phyloP scores from a whole-genome alignment of 2,113 vertebrate species.

The Anas platyrhynchos region DNA sequence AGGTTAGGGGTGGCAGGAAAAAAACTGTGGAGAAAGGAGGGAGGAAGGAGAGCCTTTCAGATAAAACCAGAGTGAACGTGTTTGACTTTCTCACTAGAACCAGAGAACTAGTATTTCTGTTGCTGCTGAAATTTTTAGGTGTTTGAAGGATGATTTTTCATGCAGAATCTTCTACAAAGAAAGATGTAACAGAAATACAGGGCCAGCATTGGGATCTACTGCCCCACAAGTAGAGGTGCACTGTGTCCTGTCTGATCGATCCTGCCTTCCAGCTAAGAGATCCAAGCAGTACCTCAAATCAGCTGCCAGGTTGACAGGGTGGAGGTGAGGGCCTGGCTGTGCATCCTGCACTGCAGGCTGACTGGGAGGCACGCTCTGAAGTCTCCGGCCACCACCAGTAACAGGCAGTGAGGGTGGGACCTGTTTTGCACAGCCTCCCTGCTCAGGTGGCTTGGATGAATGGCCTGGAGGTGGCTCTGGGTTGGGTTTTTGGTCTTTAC shows the following conservation, averaged over 20 bases:
- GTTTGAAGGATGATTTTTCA: background rate
- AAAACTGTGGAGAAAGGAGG: background rate
- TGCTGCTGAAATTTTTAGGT: background rate
- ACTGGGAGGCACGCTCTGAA: background rate
- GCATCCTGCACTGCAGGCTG: background rate
- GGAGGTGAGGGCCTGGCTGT: background rate
- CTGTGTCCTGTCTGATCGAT: background rate
- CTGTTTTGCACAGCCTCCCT: background rate
- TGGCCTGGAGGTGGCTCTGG: background rate
- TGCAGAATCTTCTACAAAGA: background rate
- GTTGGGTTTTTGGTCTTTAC: background rate
- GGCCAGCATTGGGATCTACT: rapidly evolving
- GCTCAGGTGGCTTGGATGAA: background rate
- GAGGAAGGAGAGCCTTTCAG: background rate
- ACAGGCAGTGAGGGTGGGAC: background rate
- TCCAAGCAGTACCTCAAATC: background rate
- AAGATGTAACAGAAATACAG: background rate
- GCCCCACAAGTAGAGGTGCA: background rate
- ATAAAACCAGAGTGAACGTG: rapidly evolving
- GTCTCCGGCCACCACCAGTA: background rate
- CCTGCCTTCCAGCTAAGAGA: background rate
- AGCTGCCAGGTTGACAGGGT: background rate
- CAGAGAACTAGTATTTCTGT: background rate
- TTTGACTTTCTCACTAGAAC: background rate
- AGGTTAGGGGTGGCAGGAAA: background rate